A percentile compares a stretch with the other conserved stretches of the same genome.
Evolutionary conservation across 2,797 vertebrate species (phyloP).

Genomic region (Sternarchorhynchus goeldii): DNA sequence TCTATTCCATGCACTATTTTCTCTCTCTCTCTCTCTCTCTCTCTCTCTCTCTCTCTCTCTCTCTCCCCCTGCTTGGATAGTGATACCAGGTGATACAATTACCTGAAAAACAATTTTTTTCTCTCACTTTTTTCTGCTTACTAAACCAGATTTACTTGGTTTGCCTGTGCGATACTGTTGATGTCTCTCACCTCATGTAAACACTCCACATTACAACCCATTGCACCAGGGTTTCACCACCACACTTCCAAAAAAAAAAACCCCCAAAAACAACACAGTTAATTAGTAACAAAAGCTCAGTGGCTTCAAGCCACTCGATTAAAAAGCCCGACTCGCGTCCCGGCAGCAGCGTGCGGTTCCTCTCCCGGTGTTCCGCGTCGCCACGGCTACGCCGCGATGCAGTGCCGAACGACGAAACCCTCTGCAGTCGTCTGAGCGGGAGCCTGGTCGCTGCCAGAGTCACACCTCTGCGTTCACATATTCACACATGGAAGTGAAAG

Average conservation of each 20-base stretch:
- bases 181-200: slow-evolving; percentile 1
- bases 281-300: not conserved
- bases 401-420: not conserved
- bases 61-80: not conserved
- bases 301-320: not conserved
- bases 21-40: too few species aligned
- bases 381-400: slow-evolving; percentile 21
- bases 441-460: not conserved
- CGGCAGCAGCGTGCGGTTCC: not conserved
- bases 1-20: not conserved
- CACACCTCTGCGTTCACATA: too few species aligned
- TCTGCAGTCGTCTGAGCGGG: not conserved
- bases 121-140: not conserved
- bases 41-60: too few species aligned
- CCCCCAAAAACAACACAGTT: not conserved
- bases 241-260: not conserved
- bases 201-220: slow-evolving; percentile 9
- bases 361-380: too few species aligned
- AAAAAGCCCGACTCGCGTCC: not conserved
- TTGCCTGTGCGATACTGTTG: not conserved
- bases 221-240: slow-evolving; percentile 11
- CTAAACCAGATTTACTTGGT: not conserved
- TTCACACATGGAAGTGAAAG: too few species aligned
- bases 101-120: not conserved
- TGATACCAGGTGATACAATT: not conserved